These are phyloP conservation scores for Hydrocynus forskahlii DNA, from an alignment of 2,797 vertebrate species.

Conservation along the genomic window DNA sequence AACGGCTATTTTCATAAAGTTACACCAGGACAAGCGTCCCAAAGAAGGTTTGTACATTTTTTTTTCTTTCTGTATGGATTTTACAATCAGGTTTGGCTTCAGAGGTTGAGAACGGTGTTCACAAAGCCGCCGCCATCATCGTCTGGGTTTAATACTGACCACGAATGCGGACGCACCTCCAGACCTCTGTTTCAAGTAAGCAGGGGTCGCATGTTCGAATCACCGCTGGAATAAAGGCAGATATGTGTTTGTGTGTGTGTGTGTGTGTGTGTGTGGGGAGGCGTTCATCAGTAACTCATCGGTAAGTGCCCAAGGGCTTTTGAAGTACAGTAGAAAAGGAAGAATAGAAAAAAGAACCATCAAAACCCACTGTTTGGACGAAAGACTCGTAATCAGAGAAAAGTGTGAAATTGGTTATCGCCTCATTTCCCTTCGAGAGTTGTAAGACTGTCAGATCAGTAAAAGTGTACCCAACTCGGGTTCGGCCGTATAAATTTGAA, in stretches of 20 bases:
- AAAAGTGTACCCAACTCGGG: conserved; percentile 70
- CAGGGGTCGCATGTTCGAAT: too few species aligned
- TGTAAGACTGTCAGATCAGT: too few species aligned
- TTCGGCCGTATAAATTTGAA: conserved; percentile 66
- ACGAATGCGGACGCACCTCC: too few species aligned
- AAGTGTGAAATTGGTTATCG: conserved; percentile 26
- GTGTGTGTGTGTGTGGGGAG: not conserved
- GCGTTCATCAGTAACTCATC: too few species aligned
- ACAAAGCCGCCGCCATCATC: too few species aligned
- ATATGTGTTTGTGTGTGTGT: not conserved
- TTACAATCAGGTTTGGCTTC: conserved; percentile 81
- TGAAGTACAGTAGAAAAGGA: conserved; percentile 48
- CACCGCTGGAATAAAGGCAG: too few species aligned
- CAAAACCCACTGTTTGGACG: not conserved
- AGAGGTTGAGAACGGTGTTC: conserved; percentile 62
- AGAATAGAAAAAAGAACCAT: conserved; percentile 39
- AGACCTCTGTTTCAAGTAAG: too few species aligned
- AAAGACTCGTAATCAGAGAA: conserved; percentile 21
- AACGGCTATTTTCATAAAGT: conserved; percentile 77
- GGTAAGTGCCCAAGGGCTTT: not conserved
- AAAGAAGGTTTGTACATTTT: conserved; percentile 82
- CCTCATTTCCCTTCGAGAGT: not conserved
- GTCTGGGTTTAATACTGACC: too few species aligned
- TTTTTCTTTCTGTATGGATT: conserved; percentile 66
- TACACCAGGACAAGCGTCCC: conserved; percentile 73